Conservation (phyloP, 2,797 vertebrate genomes). For the Alosa sapidissima region DNA sequence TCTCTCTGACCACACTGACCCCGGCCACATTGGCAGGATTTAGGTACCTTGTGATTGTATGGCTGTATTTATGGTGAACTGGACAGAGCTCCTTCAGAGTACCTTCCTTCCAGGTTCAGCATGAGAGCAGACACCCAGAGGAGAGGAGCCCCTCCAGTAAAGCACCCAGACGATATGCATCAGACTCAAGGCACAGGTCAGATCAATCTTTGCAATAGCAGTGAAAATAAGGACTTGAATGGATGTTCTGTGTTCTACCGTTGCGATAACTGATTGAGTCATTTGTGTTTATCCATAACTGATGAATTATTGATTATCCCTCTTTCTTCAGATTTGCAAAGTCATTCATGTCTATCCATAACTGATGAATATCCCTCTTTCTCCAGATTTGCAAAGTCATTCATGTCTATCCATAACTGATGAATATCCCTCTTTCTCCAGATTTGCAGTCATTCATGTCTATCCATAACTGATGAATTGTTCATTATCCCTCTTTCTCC, state of each 20-base stretch:
- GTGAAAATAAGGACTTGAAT: background rate
- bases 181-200: slow-evolving; percentile 60
- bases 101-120: background rate
- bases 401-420: slow-evolving; percentile 80
- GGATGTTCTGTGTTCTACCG: background rate
- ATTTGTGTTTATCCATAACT: too few species aligned
- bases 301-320: too few species aligned
- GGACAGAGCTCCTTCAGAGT: background rate
- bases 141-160: slow-evolving; percentile 31
- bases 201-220: background rate
- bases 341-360: background rate
- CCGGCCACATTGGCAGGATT: background rate
- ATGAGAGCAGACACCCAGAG: background rate
- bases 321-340: too few species aligned
- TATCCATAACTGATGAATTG: background rate
- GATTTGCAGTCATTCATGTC: too few species aligned
- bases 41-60: background rate
- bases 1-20: background rate
- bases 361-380: background rate
- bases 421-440: too few species aligned
- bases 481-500: background rate
- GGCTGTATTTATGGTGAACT: background rate
- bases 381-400: slow-evolving; percentile 68
- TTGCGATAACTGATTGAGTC: background rate
- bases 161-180: slow-evolving; percentile 32